Evolutionary conservation across 2,113 vertebrate genomes (phyloP).

Genomic region (Sapajus apella): DNA sequence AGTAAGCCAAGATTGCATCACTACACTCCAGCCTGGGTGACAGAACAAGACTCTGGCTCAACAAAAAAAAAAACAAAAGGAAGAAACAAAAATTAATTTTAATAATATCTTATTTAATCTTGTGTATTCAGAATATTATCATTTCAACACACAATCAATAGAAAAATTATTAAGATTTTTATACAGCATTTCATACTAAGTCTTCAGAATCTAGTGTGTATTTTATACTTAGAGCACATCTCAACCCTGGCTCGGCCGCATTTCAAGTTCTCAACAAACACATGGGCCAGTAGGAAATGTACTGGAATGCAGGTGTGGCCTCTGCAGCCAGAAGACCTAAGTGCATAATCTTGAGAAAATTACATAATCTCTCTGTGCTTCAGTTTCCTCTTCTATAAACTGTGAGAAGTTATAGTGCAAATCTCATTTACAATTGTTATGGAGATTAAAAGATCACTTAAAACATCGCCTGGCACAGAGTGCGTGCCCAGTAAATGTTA

Average conservation of each 20-base stretch:
- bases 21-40: too few relatives aligned
- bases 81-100: slow-evolving; percentile 1
- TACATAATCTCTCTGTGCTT: not conserved
- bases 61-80: not conserved
- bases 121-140: not conserved
- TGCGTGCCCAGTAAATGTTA: not conserved
- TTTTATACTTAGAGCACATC: not conserved
- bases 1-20: too few relatives aligned
- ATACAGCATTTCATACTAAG: not conserved
- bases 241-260: not conserved
- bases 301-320: not conserved
- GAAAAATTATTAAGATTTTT: not conserved
- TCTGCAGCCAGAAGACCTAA: not conserved
- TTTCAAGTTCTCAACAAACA: not conserved
- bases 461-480: not conserved
- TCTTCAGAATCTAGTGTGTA: not conserved
- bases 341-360: not conserved
- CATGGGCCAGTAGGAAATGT: fast-evolving
- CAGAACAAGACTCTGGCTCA: too few relatives aligned
- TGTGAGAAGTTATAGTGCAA: not conserved
- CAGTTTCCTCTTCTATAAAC: not conserved
- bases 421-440: not conserved
- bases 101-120: not conserved
- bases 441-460: not conserved
- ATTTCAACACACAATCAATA: not conserved